Evolutionary conservation across 2,888 invertebrate genomes (phyloP), one percentile per base, ranked within the genome.

Genomic region (Phasia obesa): DNA sequence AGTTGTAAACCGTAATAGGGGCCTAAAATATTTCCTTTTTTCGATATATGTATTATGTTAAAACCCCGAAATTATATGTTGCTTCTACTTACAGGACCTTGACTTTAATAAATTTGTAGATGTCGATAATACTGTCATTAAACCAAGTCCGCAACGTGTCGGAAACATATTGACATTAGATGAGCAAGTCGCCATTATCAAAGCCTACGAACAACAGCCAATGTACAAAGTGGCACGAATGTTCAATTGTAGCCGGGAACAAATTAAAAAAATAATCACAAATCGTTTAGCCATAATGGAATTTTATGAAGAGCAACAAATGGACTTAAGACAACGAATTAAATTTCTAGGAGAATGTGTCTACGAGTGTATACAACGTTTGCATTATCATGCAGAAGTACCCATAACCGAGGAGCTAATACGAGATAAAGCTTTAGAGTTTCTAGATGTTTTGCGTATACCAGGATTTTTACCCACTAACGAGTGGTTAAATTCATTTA

Each of bases 181-280:
- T 74, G 90, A 90, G 84, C 89, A 90, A 13, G 88, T 90, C 0
- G 88, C 87, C 25, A 90, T 85, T 47, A 90, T 90, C 47, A 85
- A 88, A 3, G 90, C 90, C 31, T 90, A 90, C 75, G 90, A 90
- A 59, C 86, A 88, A 19, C 85, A 87, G 21, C 91, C 91, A 3
- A 89, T 89, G 87, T 90, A 90, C 69, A 90, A 89, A 80, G 88
- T 90, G 7, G 90, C 90, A 0, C 88, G 88, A 67, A 89, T 88
- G 83, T 90, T 90, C 75, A 89, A 89, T 57, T 90, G 90, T 69
- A 90, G 90, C 74, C 89, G 89, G 88, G 90, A 90, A 69, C 90
- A 90, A 85, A 90, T 90, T 65, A 90, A 90, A 73, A 90, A 88
- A 78, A 89, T 90, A 9, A 85, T 90, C 0, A 49, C 84, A 4